Evolutionary conservation across 2,888 invertebrate genomes (phyloP).

Genomic region (Eumerus sabulonum): DNA sequence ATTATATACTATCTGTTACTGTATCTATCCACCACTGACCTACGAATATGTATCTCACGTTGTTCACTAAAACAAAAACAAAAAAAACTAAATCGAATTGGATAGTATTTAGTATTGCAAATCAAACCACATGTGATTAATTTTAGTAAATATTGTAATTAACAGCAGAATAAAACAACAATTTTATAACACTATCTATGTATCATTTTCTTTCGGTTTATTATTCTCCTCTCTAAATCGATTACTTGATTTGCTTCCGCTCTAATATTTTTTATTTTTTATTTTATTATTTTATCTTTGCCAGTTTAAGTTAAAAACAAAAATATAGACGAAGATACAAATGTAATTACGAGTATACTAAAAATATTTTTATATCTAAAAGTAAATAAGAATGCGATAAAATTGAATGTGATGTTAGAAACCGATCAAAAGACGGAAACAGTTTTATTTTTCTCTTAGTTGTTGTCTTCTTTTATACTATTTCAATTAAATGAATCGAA

Average conservation of each 20-base stretch:
- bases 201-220: neutral
- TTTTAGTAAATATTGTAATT: slow-evolving; percentile 20
- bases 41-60: slow-evolving; percentile 11
- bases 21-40: no score
- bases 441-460: no score
- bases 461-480: slow-evolving; percentile 43
- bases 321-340: slow-evolving; percentile 52
- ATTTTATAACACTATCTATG: no score
- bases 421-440: slow-evolving; percentile 31
- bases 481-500: slow-evolving; percentile 60
- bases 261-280: neutral
- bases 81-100: slow-evolving; percentile 9
- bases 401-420: slow-evolving; percentile 68
- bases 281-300: slow-evolving; percentile 23
- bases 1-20: slow-evolving; percentile 11
- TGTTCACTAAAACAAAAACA: slow-evolving; percentile 14
- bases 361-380: slow-evolving; percentile 68
- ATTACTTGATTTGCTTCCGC: slow-evolving; percentile 1
- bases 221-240: slow-evolving; percentile 3
- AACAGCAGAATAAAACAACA: no score
- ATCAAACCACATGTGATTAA: slow-evolving; percentile 66
- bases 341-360: no score
- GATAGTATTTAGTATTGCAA: slow-evolving; percentile 4
- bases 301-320: slow-evolving; percentile 45
- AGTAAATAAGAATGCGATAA: slow-evolving; percentile 53